A percentile compares a stretch with the other conserved stretches of the same genome.
Evolutionary conservation across 2,888 invertebrate species (phyloP).

Genomic region (Ganaspis brasiliensis): DNA sequence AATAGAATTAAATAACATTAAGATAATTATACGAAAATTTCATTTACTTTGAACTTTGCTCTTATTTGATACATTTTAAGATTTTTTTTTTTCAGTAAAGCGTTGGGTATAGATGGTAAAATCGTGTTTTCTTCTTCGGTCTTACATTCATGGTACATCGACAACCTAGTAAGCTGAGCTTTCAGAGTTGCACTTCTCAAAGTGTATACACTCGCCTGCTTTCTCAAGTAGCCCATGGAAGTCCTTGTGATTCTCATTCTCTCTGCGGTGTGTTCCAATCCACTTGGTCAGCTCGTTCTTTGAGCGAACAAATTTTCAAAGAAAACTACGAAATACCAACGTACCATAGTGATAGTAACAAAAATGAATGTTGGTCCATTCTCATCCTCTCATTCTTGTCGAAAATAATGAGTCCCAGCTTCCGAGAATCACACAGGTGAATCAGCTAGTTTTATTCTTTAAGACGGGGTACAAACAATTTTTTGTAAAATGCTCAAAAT

Average conservation of each 20-base stretch:
- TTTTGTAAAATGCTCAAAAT: no score
- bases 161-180: conserved; percentile 17
- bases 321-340: conserved; percentile 14
- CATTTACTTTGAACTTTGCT: no score
- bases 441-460: no score
- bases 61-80: no score
- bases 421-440: not conserved
- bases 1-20: no score
- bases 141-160: not conserved
- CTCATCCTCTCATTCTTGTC: not conserved
- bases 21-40: no score
- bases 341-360: not conserved
- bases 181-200: conserved; percentile 25
- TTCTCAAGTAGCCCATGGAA: conserved; percentile 55
- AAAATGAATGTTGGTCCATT: conserved; percentile 13
- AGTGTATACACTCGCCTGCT: conserved; percentile 2
- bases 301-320: conserved; percentile 44
- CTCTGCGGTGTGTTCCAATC: conserved; percentile 57
- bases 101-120: conserved; percentile 24
- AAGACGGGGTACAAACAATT: no score
- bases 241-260: conserved; percentile 59
- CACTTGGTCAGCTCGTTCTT: conserved; percentile 61
- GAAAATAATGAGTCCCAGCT: not conserved
- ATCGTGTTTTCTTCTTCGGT: not conserved
- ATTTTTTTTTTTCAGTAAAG: not conserved